Evolutionary conservation across 2,797 vertebrate genomes (phyloP).

Genomic region (Labeo calbasu): DNA sequence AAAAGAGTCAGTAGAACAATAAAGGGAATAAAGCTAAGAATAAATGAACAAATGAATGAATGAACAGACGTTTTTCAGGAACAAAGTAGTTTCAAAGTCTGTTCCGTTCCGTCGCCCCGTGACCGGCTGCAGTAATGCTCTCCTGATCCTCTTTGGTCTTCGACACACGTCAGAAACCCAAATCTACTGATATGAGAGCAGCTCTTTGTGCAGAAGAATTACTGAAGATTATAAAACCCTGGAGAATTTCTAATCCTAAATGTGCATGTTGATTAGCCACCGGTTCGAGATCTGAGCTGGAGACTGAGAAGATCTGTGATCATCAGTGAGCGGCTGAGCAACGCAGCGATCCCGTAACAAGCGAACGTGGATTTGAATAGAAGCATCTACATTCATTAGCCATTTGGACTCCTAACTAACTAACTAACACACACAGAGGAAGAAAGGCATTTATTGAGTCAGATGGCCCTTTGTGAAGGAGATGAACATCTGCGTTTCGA

Average conservation of each 20-base stretch:
- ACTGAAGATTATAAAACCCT: conserved; percentile 10
- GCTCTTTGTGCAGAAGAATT: conserved; percentile 18
- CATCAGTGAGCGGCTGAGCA: neutral
- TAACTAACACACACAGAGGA: no score
- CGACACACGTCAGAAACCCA: conserved; percentile 5
- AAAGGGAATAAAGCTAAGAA: neutral
- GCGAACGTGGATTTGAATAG: neutral
- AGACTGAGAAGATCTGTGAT: neutral
- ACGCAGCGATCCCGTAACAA: neutral
- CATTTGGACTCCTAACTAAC: neutral
- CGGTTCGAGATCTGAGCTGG: neutral
- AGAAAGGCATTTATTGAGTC: neutral
- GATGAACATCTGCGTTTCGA: neutral
- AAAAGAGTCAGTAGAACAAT: neutral
- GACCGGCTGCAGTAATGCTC: neutral
- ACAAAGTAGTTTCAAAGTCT: neutral
- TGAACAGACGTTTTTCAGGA: neutral
- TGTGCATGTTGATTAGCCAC: neutral
- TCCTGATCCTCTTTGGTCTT: conserved; percentile 19
- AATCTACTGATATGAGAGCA: conserved; percentile 36
- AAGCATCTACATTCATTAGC: neutral
- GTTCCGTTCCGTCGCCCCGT: neutral
- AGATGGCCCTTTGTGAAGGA: neutral
- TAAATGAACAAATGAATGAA: neutral
- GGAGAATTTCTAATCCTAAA: conserved; percentile 6